Conservation (phyloP, 2,113 vertebrate species). For the Podarcis raffonei region DNA sequence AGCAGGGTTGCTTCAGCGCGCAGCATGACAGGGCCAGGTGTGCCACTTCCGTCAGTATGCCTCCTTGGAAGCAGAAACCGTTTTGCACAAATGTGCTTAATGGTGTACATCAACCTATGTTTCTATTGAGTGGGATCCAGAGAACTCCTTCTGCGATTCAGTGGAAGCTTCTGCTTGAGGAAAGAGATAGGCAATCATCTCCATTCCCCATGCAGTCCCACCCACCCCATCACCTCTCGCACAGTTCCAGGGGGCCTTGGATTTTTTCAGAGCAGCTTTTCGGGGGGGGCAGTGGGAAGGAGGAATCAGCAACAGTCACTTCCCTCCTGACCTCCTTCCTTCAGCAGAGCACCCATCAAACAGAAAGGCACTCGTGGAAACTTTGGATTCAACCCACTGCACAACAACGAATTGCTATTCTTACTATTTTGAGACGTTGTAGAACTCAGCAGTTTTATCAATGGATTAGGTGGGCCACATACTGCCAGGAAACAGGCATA, state of each 20-base stretch:
- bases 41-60: neutral
- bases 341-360: neutral
- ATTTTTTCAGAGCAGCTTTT: no score
- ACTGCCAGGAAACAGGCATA: neutral
- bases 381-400: neutral
- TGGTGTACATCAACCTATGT: neutral
- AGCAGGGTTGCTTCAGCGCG: neutral
- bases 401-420: neutral
- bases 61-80: neutral
- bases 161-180: no score
- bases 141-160: no score
- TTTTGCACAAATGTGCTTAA: neutral
- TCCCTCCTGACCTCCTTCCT: no score
- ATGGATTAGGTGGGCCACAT: no score
- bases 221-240: no score
- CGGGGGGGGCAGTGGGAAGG: no score
- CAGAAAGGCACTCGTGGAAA: neutral
- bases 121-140: no score
- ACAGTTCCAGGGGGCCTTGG: no score
- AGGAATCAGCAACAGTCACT: no score
- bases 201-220: no score
- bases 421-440: neutral
- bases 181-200: no score
- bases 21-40: neutral
- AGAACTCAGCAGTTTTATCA: neutral